phyloP scores from a whole-genome alignment of 2,113 vertebrate species.

The Cyprinodon brontotheroides region DNA sequence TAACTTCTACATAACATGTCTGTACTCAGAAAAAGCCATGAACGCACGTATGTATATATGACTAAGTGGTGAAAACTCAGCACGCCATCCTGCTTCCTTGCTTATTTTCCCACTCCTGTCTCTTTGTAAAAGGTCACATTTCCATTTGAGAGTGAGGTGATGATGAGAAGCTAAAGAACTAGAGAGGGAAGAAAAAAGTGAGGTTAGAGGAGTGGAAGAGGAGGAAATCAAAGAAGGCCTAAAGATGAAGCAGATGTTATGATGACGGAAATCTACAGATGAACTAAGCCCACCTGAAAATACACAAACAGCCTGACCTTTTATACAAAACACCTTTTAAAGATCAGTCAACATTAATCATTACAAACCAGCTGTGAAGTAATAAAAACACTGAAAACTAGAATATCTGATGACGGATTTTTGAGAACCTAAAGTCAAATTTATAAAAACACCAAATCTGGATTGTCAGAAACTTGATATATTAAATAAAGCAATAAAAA shows the following conservation, averaged over 20 bases:
- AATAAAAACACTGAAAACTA: background rate
- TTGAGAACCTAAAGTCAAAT: background rate
- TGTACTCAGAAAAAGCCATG: conserved; percentile 5
- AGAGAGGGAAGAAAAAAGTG: background rate
- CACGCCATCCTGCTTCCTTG: background rate
- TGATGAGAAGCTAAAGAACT: conserved; percentile 3
- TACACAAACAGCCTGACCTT: conserved; percentile 8
- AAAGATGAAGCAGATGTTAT: conserved; percentile 1
- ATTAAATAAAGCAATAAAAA: too few relatives aligned
- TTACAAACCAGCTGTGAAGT: background rate
- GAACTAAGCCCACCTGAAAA: conserved; percentile 5
- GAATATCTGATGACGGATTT: background rate
- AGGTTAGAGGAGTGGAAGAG: background rate
- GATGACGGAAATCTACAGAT: conserved; percentile 9
- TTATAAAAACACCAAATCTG: too few relatives aligned
- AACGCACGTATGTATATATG: conserved; percentile 5
- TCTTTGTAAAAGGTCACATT: conserved; percentile 47
- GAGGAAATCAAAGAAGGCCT: background rate
- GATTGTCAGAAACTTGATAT: too few relatives aligned
- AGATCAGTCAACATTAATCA: conserved; percentile 21
- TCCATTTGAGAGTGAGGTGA: conserved; percentile 33
- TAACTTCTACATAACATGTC: conserved; percentile 1
- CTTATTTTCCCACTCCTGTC: background rate
- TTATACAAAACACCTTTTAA: conserved; percentile 12
- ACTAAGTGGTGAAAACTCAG: background rate